These are phyloP conservation scores for Heliothis virescens DNA, from an alignment of 1,140 invertebrate species.

Conservation along the genomic window DNA sequence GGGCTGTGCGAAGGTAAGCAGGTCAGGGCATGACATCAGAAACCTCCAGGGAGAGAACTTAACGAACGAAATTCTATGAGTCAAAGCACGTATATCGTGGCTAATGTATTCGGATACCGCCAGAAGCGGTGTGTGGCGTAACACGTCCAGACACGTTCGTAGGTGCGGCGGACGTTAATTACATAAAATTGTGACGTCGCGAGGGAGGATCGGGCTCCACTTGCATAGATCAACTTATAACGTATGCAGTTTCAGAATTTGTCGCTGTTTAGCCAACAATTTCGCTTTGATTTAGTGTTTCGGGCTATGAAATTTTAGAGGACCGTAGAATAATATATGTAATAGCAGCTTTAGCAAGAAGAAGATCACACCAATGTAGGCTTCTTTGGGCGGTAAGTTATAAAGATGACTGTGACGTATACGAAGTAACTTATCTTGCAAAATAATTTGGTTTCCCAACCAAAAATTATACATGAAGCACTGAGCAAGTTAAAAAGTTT, in stretches of 20 bases:
- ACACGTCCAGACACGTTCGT: slow-evolving; percentile 52
- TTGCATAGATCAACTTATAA: slow-evolving; percentile 66
- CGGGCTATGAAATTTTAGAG: background rate
- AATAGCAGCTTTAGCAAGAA: background rate
- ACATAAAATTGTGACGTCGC: slow-evolving; percentile 79
- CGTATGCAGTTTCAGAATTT: slow-evolving; percentile 67
- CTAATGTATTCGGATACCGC: slow-evolving; percentile 70
- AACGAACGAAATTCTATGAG: slow-evolving; percentile 56
- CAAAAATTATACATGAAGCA: slow-evolving; percentile 14
- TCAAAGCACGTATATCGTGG: slow-evolving; percentile 62
- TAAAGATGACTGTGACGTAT: no score
- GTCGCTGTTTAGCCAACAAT: slow-evolving; percentile 57
- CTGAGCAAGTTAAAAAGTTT: slow-evolving; percentile 20
- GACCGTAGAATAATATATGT: background rate
- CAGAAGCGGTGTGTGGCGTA: slow-evolving; percentile 60
- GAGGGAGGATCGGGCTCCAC: slow-evolving; percentile 64
- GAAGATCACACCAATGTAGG: no score
- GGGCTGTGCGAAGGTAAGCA: slow-evolving; percentile 25
- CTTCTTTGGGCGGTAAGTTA: no score
- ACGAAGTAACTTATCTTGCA: background rate
- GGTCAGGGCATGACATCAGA: slow-evolving; percentile 47
- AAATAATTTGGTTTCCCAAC: background rate
- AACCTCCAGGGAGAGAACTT: slow-evolving; percentile 50
- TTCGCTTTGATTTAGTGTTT: slow-evolving; percentile 47
- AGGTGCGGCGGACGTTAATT: slow-evolving; percentile 68